Evolutionary conservation across 2,888 invertebrate genomes (phyloP), one percentile per base, ranked within the genome.

Genomic region (Cephus sareptanus): DNA sequence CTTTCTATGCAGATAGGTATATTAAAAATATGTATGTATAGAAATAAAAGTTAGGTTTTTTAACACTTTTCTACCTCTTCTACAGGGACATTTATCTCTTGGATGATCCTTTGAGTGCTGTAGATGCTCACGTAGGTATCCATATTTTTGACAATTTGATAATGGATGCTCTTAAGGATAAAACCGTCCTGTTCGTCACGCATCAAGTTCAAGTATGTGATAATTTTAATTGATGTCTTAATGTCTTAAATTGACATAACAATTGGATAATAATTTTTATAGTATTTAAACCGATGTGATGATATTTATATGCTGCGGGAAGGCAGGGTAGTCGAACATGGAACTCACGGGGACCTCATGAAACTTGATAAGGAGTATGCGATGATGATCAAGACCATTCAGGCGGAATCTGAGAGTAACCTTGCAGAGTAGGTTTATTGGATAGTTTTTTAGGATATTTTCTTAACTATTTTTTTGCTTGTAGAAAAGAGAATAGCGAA

Each of bases 121-220:
- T 94, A 31, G 94, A 94, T 81, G 87, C 89, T 68, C 89, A 91
- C 79, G 93, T 94, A 4, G 93, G 92, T 0, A 88, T 91, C 34
- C 92, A 92, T 74, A 93, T 94, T 80, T 94, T 94, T 85, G 92
- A 93, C 69, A 90, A 92, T 84, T 93, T 93, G 77, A 93, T 94
- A 73, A 87, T 92, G 12, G 92, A 91, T 35, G 91, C 92, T 34
- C 88, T 95, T 33, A 90, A 91, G 75, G 88, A 92, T 75, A 94
- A 94, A 88, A 93, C 94, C 1, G 90, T 94, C 68, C 87, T 95
- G 12, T 92, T 95, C 56, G 94, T 94, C 40, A 95, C 94, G 1
- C 94, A 94, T 89, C 94, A 95, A 85, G 89, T 94, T 30, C 93
- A 94, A 89, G 92, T 92, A 82, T 82, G 82, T 82, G 35, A 23